Conservation (phyloP, 37 sponge, comb jelly and placozoan genomes). For the Ianthella basta region DNA sequence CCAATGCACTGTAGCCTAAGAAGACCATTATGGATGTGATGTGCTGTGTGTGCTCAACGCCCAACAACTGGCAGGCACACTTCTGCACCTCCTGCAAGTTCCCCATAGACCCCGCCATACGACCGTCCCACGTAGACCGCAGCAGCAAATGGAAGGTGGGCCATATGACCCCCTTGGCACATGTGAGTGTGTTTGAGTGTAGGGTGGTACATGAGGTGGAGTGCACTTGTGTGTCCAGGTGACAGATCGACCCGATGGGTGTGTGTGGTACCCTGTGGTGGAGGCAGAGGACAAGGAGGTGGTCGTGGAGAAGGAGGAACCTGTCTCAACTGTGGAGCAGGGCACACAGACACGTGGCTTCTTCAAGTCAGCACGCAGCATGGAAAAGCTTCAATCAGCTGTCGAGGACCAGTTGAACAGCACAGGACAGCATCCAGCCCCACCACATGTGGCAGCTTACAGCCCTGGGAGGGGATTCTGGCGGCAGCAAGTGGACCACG, state of each 20-base stretch:
- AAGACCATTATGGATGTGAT: conserved; percentile 38
- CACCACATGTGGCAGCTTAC: conserved; percentile 26
- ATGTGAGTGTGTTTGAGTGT: conserved; percentile 22
- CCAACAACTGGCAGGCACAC: conserved; percentile 57
- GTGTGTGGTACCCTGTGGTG: conserved; percentile 15
- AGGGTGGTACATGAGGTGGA: not conserved
- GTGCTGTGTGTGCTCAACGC: conserved; percentile 46
- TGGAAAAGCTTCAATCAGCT: conserved; percentile 28
- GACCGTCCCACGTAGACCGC: not conserved
- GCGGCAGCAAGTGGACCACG: conserved; percentile 82
- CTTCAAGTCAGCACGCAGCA: conserved; percentile 70
- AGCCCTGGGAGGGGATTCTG: conserved; percentile 88
- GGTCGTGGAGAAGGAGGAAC: conserved; percentile 50
- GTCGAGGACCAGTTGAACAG: not conserved
- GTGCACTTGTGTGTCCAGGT: not conserved
- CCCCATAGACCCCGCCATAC: conserved; percentile 52
- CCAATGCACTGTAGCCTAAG: conserved; percentile 39
- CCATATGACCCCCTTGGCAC: not conserved
- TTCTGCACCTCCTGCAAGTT: conserved; percentile 53
- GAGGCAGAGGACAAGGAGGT: conserved; percentile 22
- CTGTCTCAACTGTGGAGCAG: conserved; percentile 42
- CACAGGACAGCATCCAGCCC: not conserved
- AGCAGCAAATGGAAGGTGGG: not conserved
- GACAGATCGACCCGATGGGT: not conserved
- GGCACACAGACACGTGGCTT: conserved; percentile 80